Conservation (phyloP, 2,888 invertebrate genomes). For the Scaeva pyrastri region DNA sequence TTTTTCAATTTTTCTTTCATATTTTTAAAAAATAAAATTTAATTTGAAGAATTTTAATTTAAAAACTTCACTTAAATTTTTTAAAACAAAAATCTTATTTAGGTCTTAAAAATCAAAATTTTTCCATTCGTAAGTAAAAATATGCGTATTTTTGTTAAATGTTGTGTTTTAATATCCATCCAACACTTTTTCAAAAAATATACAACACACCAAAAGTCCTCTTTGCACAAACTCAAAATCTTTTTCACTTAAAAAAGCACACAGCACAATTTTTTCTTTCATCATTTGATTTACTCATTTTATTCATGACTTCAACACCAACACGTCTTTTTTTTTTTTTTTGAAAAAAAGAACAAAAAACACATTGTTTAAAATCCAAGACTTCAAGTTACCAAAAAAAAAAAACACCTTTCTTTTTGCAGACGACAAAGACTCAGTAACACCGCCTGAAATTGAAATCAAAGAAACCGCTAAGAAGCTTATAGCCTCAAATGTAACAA, state of each 20-base stretch:
- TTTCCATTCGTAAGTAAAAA: conserved; percentile 4
- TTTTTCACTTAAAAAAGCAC: background rate
- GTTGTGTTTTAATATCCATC: conserved; percentile 6
- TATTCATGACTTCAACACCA: background rate
- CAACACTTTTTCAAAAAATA: conserved; percentile 10
- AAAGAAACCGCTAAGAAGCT: conserved; percentile 33
- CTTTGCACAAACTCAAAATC: conserved; percentile 57
- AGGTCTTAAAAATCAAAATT: background rate
- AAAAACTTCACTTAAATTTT: too few species aligned
- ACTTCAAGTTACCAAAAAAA: conserved; percentile 5
- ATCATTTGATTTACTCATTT: background rate
- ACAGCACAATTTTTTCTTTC: background rate
- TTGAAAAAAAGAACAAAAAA: background rate
- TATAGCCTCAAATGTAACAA: conserved; percentile 23
- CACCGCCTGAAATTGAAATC: conserved; percentile 22
- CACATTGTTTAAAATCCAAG: conserved; percentile 1
- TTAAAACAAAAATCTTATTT: background rate
- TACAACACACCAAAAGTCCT: conserved; percentile 7
- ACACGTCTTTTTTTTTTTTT: background rate
- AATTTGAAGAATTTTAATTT: too few species aligned
- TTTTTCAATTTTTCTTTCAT: too few species aligned
- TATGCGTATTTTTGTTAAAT: conserved; percentile 32
- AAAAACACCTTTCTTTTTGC: conserved; percentile 44
- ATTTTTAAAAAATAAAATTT: too few species aligned
- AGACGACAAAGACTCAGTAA: conserved; percentile 26